Evolutionary conservation across 37 sponge, comb jelly and placozoan species (phyloP).

Genomic region (Mnemiopsis leidyi): DNA sequence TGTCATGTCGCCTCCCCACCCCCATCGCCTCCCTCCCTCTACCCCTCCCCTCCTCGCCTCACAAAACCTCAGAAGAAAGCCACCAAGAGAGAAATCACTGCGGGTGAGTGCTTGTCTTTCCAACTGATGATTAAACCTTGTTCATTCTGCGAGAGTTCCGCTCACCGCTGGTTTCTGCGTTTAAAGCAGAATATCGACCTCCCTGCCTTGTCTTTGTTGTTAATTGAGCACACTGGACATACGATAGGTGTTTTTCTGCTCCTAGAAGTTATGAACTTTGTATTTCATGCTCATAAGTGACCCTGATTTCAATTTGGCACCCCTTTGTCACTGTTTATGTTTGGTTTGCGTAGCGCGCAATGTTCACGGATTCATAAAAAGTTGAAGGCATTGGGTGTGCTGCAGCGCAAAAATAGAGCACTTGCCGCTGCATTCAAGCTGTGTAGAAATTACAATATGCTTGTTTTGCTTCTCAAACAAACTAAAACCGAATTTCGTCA

Average conservation of each 20-base stretch:
- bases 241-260: neutral
- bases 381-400: constrained; percentile 8
- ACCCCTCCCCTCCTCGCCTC: constrained; percentile 25
- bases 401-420: neutral
- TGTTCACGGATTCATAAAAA: neutral
- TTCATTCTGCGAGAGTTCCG: no score
- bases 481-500: neutral
- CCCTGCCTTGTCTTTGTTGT: neutral
- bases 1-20: constrained; percentile 9
- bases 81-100: neutral
- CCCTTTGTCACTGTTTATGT: constrained; percentile 50
- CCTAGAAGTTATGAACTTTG: neutral
- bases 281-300: neutral
- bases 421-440: neutral
- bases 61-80: neutral
- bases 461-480: neutral
- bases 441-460: neutral
- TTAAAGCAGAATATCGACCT: neutral
- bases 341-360: constrained; percentile 11
- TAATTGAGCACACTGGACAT: neutral
- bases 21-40: constrained; percentile 23
- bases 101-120: neutral
- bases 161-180: neutral
- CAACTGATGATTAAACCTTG: no score
- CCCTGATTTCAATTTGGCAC: neutral